Base-by-base conservation (phyloP, 1,140 invertebrate genomes). In the Zaprionus africanus region DNA sequence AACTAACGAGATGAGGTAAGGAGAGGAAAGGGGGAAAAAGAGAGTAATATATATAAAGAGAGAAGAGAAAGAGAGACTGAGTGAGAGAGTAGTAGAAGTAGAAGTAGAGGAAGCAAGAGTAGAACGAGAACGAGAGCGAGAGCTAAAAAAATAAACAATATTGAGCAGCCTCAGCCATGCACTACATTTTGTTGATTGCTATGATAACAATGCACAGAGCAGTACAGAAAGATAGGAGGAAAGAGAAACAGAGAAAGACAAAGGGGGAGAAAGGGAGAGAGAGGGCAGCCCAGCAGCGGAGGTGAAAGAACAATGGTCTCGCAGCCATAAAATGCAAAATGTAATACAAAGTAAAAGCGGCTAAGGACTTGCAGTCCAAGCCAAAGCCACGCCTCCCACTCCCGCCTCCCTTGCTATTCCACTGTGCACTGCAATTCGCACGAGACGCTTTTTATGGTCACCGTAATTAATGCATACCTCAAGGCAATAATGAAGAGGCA, bases 401-500 rank as follows among this genome's bases (percentile, higher is more conserved):
- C 4, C 17, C 31, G 11, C 51, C 31, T 22, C 28, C 7, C 28
- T 0, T 28, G 28, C 28, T 28, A 1, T 31, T 13, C 11, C 12
- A 22, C n/a, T 54, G 43, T 63, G 72, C 67, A 71, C 62, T 76
- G 72, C 79, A 65, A 65, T 77, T 66, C 64, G 79, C 54, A 56
- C 59, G 68, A 72, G 76, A 71, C 65, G 63, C 65, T 73, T 82
- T 88, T 88, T 83, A 88, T 80, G 84, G 82, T 78, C 84, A 76
- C 58, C 62, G 84, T 88, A 87, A 87, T 87, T 87, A 87, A 87
- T 88, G 83, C 81, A 87, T 83, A 88, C 84, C 83, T 87, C 78
- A 76, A 88, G 84, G 77, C 87, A 83, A 88, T 87, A 73, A 77
- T 60, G 19, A 49, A 54, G 57, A 70, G 54, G 4, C 46, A 46